These are phyloP conservation scores for Agonopterix heracliana DNA, from an alignment of 2,888 invertebrate species.

Conservation along the genomic window DNA sequence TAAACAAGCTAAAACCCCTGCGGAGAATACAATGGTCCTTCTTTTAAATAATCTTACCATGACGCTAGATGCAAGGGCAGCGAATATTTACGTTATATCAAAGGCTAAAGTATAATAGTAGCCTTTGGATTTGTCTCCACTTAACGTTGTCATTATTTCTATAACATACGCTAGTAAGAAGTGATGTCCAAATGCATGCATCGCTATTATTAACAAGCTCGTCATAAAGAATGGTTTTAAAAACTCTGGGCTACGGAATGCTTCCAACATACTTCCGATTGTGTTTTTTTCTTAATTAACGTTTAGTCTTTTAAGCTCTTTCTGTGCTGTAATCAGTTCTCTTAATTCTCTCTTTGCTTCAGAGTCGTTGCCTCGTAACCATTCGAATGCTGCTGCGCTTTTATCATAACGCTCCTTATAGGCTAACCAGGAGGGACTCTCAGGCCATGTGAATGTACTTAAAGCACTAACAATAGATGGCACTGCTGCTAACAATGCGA, in stretches of 20 bases:
- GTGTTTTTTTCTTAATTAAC: neutral
- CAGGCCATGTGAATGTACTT: constrained; percentile 16
- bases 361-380: constrained; percentile 15
- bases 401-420: constrained; percentile 19
- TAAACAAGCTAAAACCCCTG: neutral
- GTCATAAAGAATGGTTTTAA: neutral
- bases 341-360: constrained; percentile 14
- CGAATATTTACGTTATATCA: neutral
- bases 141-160: neutral
- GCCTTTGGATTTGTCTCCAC: neutral
- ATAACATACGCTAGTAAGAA: neutral
- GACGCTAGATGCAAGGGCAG: neutral
- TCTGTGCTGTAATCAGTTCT: constrained; percentile 15
- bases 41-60: neutral
- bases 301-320: constrained; percentile 5
- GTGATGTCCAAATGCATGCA: neutral
- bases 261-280: neutral
- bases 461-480: constrained; percentile 14
- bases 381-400: constrained; percentile 13
- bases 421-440: constrained; percentile 20
- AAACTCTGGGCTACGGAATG: neutral
- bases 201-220: neutral
- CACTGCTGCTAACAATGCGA: constrained; percentile 13
- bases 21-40: neutral
- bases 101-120: neutral